Conservation (phyloP, 2,797 vertebrate genomes). For the Ataeniobius toweri region DNA sequence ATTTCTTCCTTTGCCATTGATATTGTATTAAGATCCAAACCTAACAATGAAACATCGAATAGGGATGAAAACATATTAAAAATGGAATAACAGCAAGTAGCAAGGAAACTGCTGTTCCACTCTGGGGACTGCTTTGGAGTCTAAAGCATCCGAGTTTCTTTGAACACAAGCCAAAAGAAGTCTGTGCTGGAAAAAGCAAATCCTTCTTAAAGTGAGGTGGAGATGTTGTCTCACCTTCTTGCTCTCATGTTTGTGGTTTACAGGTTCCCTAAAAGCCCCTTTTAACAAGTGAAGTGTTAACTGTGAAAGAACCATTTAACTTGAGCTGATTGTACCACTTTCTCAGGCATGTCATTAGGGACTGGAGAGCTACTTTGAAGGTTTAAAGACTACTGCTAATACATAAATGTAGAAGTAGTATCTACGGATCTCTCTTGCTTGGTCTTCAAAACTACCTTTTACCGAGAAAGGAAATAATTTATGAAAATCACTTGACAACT, state of each 20-base stretch:
- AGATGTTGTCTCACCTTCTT: conserved; percentile 49
- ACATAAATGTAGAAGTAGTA: conserved; percentile 11
- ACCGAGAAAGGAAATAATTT: background rate
- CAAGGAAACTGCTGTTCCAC: conserved; percentile 52
- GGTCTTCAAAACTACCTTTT: background rate
- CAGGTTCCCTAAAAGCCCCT: conserved; percentile 51
- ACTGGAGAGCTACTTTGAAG: conserved; percentile 20
- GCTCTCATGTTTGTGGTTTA: conserved; percentile 45
- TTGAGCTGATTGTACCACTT: conserved; percentile 48
- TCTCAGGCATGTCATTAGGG: conserved; percentile 18
- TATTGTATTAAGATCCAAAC: background rate
- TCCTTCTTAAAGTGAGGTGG: conserved; percentile 45
- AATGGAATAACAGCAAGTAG: conserved; percentile 28
- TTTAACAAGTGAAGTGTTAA: conserved; percentile 25
- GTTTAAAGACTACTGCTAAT: conserved; percentile 38
- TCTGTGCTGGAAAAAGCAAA: conserved; percentile 44
- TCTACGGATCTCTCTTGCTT: background rate
- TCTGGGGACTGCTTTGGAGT: conserved; percentile 63
- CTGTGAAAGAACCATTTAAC: conserved; percentile 46
- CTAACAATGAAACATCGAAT: background rate
- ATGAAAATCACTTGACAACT: background rate
- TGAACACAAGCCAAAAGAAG: conserved; percentile 61
- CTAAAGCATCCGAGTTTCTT: conserved; percentile 54
- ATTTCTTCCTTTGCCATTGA: background rate
- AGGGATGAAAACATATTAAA: conserved; percentile 2